These are phyloP conservation scores for Nomada lathburiana DNA, from an alignment of 2,888 invertebrate species.

Conservation along the genomic window DNA sequence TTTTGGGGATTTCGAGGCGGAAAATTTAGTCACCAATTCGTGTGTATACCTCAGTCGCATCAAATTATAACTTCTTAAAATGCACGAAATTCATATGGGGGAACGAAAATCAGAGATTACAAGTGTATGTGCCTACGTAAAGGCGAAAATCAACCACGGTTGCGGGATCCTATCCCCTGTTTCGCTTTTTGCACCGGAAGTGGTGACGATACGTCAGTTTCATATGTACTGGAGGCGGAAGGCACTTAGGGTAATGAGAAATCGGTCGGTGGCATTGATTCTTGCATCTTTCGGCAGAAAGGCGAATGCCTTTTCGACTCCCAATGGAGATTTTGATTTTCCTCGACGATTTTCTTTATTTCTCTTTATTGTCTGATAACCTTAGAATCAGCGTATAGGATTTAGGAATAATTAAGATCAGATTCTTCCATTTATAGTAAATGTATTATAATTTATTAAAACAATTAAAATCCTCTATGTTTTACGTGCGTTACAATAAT, in stretches of 20 bases:
- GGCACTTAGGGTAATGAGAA: slow-evolving; percentile 79
- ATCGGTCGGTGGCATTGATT: slow-evolving; percentile 70
- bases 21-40: too few species aligned
- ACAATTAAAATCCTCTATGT: too few species aligned
- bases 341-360: background rate
- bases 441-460: too few species aligned
- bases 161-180: slow-evolving; percentile 19
- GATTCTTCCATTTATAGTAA: too few species aligned
- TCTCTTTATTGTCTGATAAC: background rate
- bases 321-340: slow-evolving; percentile 24
- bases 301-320: slow-evolving; percentile 41
- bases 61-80: background rate
- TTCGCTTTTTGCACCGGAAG: slow-evolving; percentile 38
- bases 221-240: slow-evolving; percentile 72
- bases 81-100: background rate
- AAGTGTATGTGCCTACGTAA: background rate
- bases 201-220: slow-evolving; percentile 57
- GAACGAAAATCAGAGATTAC: background rate
- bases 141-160: slow-evolving; percentile 32
- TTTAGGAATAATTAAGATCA: background rate
- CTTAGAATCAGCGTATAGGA: background rate
- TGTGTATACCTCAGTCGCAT: too few species aligned
- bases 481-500: too few species aligned
- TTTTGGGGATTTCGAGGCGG: too few species aligned
- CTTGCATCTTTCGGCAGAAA: slow-evolving; percentile 62